A percentile compares a stretch with the other conserved stretches of the same genome.
Evolutionary conservation across 2,797 vertebrate genomes (phyloP).

Genomic region (Pseudomugil tenellus): DNA sequence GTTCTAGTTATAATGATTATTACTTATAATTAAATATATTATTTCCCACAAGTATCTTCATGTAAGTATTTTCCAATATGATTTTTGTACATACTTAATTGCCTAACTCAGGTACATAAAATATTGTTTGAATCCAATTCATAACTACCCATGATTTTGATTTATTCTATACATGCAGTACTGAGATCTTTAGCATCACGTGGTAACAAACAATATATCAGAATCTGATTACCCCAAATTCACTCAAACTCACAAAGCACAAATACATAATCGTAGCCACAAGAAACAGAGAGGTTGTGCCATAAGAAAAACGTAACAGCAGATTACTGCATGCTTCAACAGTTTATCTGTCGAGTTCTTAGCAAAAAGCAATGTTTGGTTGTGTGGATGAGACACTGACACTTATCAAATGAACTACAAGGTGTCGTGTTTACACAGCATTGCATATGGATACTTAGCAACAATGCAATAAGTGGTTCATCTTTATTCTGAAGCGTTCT

Average conservation of each 20-base stretch:
- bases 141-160: no score
- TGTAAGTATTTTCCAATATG: no score
- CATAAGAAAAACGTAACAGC: not conserved
- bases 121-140: no score
- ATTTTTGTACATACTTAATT: no score
- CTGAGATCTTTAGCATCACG: not conserved
- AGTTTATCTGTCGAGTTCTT: not conserved
- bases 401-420: not conserved
- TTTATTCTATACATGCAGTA: not conserved
- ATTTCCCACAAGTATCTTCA: no score
- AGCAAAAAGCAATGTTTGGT: not conserved
- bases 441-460: not conserved
- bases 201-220: not conserved
- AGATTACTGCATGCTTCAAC: not conserved
- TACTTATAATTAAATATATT: no score
- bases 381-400: not conserved
- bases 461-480: not conserved
- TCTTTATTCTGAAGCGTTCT: not conserved
- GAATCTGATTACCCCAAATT: not conserved
- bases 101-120: no score
- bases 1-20: no score
- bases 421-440: not conserved
- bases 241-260: not conserved
- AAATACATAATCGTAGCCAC: not conserved
- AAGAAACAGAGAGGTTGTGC: not conserved